These are phyloP conservation scores for Trichosurus vulpecula DNA, from an alignment of 2,797 vertebrate species.

Conservation along the genomic window DNA sequence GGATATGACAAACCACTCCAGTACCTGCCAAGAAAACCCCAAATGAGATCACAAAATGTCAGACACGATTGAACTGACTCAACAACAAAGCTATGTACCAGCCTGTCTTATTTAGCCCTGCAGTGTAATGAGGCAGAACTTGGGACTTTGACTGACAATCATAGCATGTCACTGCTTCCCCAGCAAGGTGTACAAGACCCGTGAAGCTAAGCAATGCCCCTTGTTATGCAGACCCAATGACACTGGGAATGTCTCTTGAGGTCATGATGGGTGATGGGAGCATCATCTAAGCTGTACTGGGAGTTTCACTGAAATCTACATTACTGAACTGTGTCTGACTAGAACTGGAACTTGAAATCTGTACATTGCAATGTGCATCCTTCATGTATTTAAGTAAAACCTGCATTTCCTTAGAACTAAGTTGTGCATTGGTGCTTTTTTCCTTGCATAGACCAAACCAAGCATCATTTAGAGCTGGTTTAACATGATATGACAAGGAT, in stretches of 20 bases:
- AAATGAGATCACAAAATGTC: too few relatives aligned
- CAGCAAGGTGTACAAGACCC: neutral
- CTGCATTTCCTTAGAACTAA: neutral
- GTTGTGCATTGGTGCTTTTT: neutral
- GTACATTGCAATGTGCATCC: too few relatives aligned
- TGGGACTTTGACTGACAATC: neutral
- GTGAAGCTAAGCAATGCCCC: neutral
- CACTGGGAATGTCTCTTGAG: neutral
- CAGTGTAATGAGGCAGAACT: neutral
- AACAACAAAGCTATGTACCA: neutral
- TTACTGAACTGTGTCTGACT: neutral
- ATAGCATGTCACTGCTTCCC: neutral
- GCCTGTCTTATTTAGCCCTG: neutral
- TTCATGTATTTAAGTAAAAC: neutral
- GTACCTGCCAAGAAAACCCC: too few relatives aligned
- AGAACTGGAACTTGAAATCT: neutral
- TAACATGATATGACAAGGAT: neutral
- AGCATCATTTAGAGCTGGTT: too few relatives aligned
- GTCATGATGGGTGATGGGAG: neutral
- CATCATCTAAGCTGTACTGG: neutral
- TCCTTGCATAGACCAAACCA: too few relatives aligned
- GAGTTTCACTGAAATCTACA: neutral
- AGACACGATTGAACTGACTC: too few relatives aligned
- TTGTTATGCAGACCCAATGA: neutral
- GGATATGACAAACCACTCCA: neutral